Base-by-base conservation (phyloP, 2,113 vertebrate species). In the Pollimyrus isidori region DNA sequence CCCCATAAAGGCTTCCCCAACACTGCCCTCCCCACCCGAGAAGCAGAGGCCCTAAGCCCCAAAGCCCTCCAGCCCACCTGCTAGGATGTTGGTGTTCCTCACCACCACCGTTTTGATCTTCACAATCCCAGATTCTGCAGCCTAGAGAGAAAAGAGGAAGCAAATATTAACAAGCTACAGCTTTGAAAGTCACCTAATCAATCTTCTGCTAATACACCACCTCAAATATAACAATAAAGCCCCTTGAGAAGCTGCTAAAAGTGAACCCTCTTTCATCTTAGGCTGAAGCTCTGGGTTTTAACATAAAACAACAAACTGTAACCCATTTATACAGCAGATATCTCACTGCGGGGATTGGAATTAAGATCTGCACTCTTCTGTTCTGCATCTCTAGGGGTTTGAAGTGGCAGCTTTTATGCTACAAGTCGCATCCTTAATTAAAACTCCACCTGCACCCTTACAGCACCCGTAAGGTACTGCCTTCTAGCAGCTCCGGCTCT, bases 61-160 rank as follows among this genome's bases (percentile, higher is more conserved):
- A 91, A 46, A 62, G 35, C 19, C 23, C 87, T 45, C n/a, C 89
- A 50, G 90, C 93, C 97, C 95, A 99, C 98, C 98, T 97, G 97
- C 95, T 93, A 99, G 96, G 94, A 99, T 97, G 91, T 98, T 97
- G 62, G 95, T 96, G 93, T 96, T 98, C 93, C 97, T 96, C 92
- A 97, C 97, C 92, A 98, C 97, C 93, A 99, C 99, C 49, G 98
- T 99, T 96, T 99, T 99, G 94, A 99, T 97, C 97, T 99, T 99
- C 95, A 99, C 98, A 91, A 99, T 99, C 94, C 98, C 98, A 90
- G 98, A 99, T 95, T 99, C 98, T 92, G 98, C 98, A 88, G 98
- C 98, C 98, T 99, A 91, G 45, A 39, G 15, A 73, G 89, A 82
- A 49, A 50, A 89, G 23, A 87, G 0, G 45, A 19, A 90, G 83